Base-by-base conservation (phyloP, 2,797 vertebrate species). In the Mustela erminea region DNA sequence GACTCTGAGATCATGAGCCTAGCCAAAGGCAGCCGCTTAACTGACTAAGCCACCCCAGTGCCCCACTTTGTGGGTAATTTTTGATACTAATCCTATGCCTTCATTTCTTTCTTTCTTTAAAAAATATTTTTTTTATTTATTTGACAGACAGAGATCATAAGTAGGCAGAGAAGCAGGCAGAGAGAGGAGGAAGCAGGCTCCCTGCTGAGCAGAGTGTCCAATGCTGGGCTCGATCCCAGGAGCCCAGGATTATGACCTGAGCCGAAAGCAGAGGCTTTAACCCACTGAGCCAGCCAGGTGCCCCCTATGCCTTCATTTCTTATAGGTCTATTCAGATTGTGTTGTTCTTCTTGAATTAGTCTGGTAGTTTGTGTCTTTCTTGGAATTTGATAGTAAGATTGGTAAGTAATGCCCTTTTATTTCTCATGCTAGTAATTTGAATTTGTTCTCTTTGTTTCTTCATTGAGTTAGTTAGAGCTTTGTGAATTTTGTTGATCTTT, bases 211-310 rank as follows among this genome's bases (percentile, higher is more conserved):
- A 54, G 52, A 54, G 52, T 18, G 1, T 52, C 52, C 0, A 17
- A 54, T 54, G 0, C 15, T 0, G 52, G 15, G 1, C 17, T 54
- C 5, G 0, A 54, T 18, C 5, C 52, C 52, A 54, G 52, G 52
- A 54, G 15, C 17, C 17, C 6, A 15, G 17, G 6, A 54, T 54
- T 17, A 18, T 54, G 52, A 17, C 52, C 52, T 54, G 52, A 54
- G 52, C 15, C 5, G 1, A 54, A 54, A 52, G 52, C 52, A 18
- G 52, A 54, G 52, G 17, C 17, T 54, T 54, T 54, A 54, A 54
- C 52, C 17, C 52, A 17, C 52, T 54, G 15, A 52, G 1, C 52
- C 52, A 54, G 52, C 52, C 52, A 54, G 5, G 15, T 2, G 0
- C 52, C 14, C 52, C 49, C 49, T 14, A 46, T 75, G 64, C 29